Conservation (phyloP, 2,113 vertebrate genomes). For the Prinia subflava region DNA sequence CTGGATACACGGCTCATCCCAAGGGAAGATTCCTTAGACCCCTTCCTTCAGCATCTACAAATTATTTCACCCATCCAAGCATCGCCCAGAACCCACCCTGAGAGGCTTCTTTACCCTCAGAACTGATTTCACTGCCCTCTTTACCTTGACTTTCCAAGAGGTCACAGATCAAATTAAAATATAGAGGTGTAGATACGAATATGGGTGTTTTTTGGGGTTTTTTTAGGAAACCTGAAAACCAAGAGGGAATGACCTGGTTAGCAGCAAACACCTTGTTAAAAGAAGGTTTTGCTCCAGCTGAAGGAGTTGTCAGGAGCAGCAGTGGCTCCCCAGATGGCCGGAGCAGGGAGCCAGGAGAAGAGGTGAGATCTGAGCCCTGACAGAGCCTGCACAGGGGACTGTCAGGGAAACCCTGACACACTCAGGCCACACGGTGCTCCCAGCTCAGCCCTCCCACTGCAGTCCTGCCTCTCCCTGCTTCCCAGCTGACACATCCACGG, state of each 20-base stretch:
- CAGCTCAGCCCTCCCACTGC: neutral
- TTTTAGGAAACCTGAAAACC: neutral
- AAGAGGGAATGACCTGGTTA: neutral
- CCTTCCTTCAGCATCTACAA: neutral
- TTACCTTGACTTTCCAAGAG: neutral
- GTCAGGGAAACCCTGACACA: neutral
- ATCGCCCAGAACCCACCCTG: neutral
- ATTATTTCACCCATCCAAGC: neutral
- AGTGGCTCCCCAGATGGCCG: neutral
- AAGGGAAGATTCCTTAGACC: neutral
- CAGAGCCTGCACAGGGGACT: neutral
- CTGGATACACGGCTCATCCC: neutral
- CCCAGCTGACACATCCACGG: neutral
- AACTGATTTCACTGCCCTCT: neutral
- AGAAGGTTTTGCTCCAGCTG: neutral
- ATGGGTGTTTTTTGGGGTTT: neutral
- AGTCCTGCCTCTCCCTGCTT: neutral
- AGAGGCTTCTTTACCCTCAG: neutral
- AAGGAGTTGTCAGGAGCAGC: neutral
- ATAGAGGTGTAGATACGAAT: accelerated
- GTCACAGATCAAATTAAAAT: neutral
- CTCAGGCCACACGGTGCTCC: accelerated
- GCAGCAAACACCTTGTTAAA: neutral
- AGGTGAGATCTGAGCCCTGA: neutral
- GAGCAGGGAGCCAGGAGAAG: neutral